A percentile compares a stretch with the other conserved stretches of the same genome.
phyloP scores from a whole-genome alignment of 2,888 invertebrate genomes.

The Anodontia alba region DNA sequence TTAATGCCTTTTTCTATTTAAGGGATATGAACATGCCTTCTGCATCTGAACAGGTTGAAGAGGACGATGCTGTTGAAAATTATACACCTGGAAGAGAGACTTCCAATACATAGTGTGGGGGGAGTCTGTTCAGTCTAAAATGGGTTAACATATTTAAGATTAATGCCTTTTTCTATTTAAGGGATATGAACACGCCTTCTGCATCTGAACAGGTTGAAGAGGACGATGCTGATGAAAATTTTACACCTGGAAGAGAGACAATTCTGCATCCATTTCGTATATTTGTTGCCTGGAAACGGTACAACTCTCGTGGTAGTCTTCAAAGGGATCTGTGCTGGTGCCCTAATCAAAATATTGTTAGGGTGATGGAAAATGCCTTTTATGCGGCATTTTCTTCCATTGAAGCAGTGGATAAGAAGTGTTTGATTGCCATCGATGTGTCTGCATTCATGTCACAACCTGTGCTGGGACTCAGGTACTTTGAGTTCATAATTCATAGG shows the following conservation, averaged over 20 bases:
- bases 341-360: conserved; percentile 63
- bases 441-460: conserved; percentile 85
- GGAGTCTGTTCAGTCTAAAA: too few species aligned
- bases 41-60: neutral
- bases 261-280: conserved; percentile 82
- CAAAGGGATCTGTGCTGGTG: conserved; percentile 80
- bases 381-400: conserved; percentile 84
- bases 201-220: neutral
- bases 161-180: neutral
- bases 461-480: too few species aligned
- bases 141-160: too few species aligned
- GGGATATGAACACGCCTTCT: conserved; percentile 46
- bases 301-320: conserved; percentile 68
- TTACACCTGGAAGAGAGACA: too few species aligned
- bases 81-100: too few species aligned
- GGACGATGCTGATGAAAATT: neutral
- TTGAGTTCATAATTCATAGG: too few species aligned
- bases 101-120: too few species aligned
- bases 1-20: neutral
- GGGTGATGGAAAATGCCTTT: conserved; percentile 79
- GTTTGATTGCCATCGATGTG: conserved; percentile 87
- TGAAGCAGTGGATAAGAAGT: conserved; percentile 86
- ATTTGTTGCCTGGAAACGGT: conserved; percentile 76
- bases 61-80: neutral
- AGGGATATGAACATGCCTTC: conserved; percentile 45